phyloP scores from a whole-genome alignment of 2,888 invertebrate species.

The Noctuana brunneofusca region DNA sequence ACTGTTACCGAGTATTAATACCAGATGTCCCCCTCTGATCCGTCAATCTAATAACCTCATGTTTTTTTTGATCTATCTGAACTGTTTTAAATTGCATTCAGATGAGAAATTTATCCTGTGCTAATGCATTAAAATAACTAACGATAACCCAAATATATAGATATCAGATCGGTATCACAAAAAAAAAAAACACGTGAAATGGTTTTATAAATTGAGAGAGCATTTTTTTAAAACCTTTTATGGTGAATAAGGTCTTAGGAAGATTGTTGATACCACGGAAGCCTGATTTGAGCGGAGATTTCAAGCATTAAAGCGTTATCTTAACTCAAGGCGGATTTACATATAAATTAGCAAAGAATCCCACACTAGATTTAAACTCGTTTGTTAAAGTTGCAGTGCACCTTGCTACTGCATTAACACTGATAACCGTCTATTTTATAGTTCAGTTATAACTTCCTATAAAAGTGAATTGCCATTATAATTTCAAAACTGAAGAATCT shows the following conservation, averaged over 20 bases:
- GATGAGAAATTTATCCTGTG: background rate
- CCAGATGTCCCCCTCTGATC: no score
- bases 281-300: slow-evolving; percentile 57
- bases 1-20: no score
- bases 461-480: background rate
- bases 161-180: slow-evolving; percentile 8
- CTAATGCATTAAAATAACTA: background rate
- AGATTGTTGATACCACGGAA: slow-evolving; percentile 54
- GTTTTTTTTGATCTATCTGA: no score
- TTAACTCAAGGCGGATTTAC: slow-evolving; percentile 58
- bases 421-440: background rate
- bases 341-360: slow-evolving; percentile 60
- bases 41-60: no score
- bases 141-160: background rate
- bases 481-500: no score
- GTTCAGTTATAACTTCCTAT: background rate
- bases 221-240: slow-evolving; percentile 49
- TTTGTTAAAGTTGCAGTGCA: slow-evolving; percentile 28
- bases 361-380: slow-evolving; percentile 40
- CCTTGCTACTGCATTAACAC: background rate
- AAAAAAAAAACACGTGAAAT: slow-evolving; percentile 6
- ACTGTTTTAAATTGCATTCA: background rate
- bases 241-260: slow-evolving; percentile 53
- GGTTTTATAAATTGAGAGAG: slow-evolving; percentile 36
- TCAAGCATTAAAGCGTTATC: slow-evolving; percentile 60